Evolutionary conservation across 1,140 invertebrate genomes (phyloP), one percentile per base, ranked within the genome.

Genomic region (Gryllus bimaculatus): DNA sequence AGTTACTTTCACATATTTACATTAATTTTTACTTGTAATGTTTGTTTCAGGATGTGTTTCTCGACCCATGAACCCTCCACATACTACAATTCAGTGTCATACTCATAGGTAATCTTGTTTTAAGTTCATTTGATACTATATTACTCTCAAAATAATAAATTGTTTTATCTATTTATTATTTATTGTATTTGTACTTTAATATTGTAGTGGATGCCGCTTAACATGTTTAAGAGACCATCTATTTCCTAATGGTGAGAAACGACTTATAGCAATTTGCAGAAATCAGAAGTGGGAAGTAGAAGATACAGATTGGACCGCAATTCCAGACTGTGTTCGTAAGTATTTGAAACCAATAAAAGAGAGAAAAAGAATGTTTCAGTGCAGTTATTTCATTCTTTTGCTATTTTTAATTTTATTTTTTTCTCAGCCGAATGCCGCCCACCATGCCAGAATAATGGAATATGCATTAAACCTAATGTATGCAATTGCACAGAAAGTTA

Each of bases 381-480:
- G 77, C 2, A 66, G 7, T 66, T 13, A 66, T 3, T 66, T 66
- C 10, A 66, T 66, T 66, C 18, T 66, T 18, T 66, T 66, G 54
- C 10, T 66, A 13, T 66, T 66, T 66, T 66, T 66, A 81, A 39
- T 39, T 39, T 39, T 39, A 39, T 39, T 81, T 80, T 48, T 79
- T 74, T 83, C 87, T 76, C 81, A 94, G 93, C 92, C 8, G 87
- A 90, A 81, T 96, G 95, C 83, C 82, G 90, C 18, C 91, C 92
- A 0, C 85, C 88, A 1, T 96, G 94, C 84, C 86, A 91, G 82
- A 95, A 96, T 85, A 92, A 90, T 76, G 94, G 95, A 0, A 91
- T 93, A 18, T 96, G 94, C 83, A 83, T 92, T 0, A 87, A 87
- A 2, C 92, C 92, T 0, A 90, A 93, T 84, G 85, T 88, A 1